Evolutionary conservation across 2,113 vertebrate species (phyloP).

Genomic region (Mionectes macconnelli): DNA sequence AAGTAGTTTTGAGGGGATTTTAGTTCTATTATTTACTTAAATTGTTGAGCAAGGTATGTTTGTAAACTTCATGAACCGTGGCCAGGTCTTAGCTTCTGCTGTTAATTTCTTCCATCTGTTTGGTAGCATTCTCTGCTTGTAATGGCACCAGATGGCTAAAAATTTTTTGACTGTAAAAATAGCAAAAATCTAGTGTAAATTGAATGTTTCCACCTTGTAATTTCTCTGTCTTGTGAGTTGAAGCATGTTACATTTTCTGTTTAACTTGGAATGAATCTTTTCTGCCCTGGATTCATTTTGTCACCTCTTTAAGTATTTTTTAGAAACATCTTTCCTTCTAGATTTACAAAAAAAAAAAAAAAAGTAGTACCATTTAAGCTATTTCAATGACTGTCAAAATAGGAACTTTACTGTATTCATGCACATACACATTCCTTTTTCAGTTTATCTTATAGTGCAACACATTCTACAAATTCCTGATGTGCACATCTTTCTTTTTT

Average conservation of each 20-base stretch:
- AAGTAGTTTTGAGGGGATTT: not conserved
- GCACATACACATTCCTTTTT: slow-evolving; percentile 42
- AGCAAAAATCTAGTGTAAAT: not conserved
- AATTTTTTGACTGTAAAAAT: not conserved
- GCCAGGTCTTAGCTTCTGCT: not conserved
- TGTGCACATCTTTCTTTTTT: slow-evolving; percentile 61
- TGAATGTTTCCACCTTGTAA: not conserved
- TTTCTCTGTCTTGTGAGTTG: slow-evolving; percentile 18
- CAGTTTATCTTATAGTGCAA: slow-evolving; percentile 52
- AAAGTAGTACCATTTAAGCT: not conserved
- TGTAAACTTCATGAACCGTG: not conserved
- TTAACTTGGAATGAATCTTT: slow-evolving; percentile 16
- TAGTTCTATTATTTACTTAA: not conserved
- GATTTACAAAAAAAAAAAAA: not conserved
- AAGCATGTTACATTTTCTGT: not conserved
- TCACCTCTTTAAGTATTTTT: not conserved
- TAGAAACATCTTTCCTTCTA: not conserved
- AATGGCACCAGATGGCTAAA: not conserved
- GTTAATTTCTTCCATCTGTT: not conserved
- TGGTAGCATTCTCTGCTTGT: not conserved
- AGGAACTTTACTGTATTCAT: not conserved
- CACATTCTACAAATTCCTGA: slow-evolving; percentile 53
- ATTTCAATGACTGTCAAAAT: slow-evolving; percentile 17
- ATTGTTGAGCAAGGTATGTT: not conserved
- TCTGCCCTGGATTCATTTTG: not conserved